Evolutionary conservation across 1,140 invertebrate species (phyloP).

Genomic region (Trachymyrmex cornetzi): DNA sequence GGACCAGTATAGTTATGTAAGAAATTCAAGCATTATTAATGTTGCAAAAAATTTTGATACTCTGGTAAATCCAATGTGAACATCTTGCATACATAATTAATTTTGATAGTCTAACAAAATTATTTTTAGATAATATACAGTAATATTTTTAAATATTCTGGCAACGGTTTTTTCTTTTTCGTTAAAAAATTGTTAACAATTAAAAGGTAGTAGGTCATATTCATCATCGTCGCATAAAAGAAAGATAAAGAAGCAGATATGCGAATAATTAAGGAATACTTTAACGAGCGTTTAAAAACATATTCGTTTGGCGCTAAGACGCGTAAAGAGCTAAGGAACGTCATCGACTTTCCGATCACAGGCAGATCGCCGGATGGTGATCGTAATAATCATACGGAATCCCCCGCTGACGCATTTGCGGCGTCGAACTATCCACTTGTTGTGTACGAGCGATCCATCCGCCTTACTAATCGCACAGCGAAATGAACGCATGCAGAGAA

Average conservation of each 20-base stretch:
- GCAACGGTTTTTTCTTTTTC: too few relatives aligned
- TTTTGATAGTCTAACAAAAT: too few relatives aligned
- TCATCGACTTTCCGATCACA: background rate
- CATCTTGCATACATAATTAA: too few relatives aligned
- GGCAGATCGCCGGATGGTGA: background rate
- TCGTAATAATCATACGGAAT: background rate
- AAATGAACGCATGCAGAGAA: conserved; percentile 29
- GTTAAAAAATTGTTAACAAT: too few relatives aligned
- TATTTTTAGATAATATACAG: too few relatives aligned
- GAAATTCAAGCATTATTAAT: too few relatives aligned
- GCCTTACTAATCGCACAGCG: conserved; percentile 35
- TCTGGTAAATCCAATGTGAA: too few relatives aligned
- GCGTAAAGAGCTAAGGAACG: background rate
- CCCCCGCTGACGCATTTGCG: background rate
- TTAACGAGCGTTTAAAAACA: background rate
- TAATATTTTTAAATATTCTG: too few relatives aligned
- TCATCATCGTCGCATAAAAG: too few relatives aligned
- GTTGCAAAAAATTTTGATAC: too few relatives aligned
- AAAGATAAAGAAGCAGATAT: background rate
- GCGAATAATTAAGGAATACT: background rate
- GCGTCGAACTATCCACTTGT: conserved; percentile 16
- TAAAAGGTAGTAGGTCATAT: too few relatives aligned
- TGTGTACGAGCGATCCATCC: conserved; percentile 14
- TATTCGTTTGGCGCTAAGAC: background rate
- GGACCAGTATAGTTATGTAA: too few relatives aligned